A percentile compares a stretch with the other conserved stretches of the same genome.
These are phyloP conservation scores for Lumbricus terrestris DNA, from an alignment of 2,888 invertebrate genomes.

Conservation along the genomic window DNA sequence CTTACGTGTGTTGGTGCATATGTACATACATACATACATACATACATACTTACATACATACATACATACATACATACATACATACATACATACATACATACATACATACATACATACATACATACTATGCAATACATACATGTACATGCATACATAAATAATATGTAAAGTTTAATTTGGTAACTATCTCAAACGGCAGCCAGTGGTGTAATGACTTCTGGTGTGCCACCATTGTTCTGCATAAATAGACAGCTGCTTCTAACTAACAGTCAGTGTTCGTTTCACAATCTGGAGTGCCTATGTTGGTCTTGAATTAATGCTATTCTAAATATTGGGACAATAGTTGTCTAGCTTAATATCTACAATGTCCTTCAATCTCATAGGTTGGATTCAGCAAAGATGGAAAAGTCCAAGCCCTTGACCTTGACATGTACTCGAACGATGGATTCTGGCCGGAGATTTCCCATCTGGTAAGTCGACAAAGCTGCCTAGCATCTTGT, in stretches of 20 bases:
- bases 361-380: neutral
- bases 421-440: constrained; percentile 65
- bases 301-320: too few species aligned
- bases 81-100: neutral
- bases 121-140: neutral
- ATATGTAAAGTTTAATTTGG: too few species aligned
- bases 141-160: too few species aligned
- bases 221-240: too few species aligned
- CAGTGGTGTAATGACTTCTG: too few species aligned
- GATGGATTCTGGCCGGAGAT: constrained; percentile 14
- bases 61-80: neutral
- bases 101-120: neutral
- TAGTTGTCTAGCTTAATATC: too few species aligned
- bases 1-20: neutral
- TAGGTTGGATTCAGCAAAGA: constrained; percentile 69
- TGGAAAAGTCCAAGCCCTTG: constrained; percentile 74
- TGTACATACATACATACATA: neutral
- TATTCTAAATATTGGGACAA: too few species aligned
- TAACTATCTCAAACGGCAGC: too few species aligned
- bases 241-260: too few species aligned
- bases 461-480: neutral
- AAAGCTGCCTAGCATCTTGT: neutral
- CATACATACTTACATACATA: neutral
- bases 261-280: too few species aligned
- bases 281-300: too few species aligned